Evolutionary conservation across 37 sponge, comb jelly and placozoan genomes (phyloP).

Genomic region (Hormiphora californensis): DNA sequence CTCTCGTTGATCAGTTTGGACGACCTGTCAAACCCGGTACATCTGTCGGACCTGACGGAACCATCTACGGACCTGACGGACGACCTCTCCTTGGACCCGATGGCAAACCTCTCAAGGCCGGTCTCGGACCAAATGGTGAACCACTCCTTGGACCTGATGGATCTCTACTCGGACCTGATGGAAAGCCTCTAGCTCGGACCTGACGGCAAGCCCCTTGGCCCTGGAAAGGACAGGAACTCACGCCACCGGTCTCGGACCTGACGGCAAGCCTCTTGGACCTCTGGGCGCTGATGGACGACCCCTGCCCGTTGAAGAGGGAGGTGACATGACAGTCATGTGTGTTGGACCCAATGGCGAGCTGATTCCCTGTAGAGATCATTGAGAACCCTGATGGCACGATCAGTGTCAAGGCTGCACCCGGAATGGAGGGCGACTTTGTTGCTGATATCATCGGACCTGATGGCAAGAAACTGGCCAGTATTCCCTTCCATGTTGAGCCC

Average conservation of each 20-base stretch:
- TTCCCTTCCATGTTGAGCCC: constrained; percentile 45
- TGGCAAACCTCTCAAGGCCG: constrained; percentile 45
- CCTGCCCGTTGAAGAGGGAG: constrained; percentile 38
- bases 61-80: constrained; percentile 32
- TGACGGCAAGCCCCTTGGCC: constrained; percentile 36
- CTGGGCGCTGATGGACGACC: constrained; percentile 51
- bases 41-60: constrained; percentile 35
- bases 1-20: constrained; percentile 10
- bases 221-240: constrained; percentile 43
- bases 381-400: constrained; percentile 46
- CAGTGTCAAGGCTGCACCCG: constrained; percentile 46
- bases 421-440: constrained; percentile 35
- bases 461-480: constrained; percentile 54
- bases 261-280: constrained; percentile 47
- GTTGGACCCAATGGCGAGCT: constrained; percentile 31
- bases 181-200: constrained; percentile 48
- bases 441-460: constrained; percentile 51
- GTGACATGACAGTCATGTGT: constrained; percentile 45
- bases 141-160: constrained; percentile 47
- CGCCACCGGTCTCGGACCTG: constrained; percentile 52
- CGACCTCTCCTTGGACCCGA: constrained; percentile 23
- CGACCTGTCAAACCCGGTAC: constrained; percentile 41
- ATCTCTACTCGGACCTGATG: constrained; percentile 50
- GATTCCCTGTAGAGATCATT: constrained; percentile 19
- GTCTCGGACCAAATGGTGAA: constrained; percentile 39